phyloP scores from a whole-genome alignment of 2,888 invertebrate species.

The Hermodice carunculata region DNA sequence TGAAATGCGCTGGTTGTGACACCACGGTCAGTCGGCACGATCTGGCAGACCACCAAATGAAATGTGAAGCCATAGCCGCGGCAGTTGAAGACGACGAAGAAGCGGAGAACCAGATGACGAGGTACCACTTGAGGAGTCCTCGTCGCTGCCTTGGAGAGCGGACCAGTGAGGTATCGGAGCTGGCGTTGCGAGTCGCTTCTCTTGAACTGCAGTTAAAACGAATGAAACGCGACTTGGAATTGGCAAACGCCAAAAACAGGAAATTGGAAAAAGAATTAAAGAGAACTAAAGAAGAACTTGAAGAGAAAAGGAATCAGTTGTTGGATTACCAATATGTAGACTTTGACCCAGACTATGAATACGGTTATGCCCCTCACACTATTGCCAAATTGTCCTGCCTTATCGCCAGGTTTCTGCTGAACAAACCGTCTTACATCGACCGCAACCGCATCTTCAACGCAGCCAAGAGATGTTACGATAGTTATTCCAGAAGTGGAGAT shows the following conservation, averaged over 20 bases:
- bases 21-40: constrained; percentile 48
- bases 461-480: constrained; percentile 57
- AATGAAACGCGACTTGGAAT: constrained; percentile 55
- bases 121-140: neutral
- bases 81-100: constrained; percentile 50
- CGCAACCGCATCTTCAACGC: constrained; percentile 53
- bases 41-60: constrained; percentile 57
- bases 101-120: neutral
- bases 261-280: constrained; percentile 53
- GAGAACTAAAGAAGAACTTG: constrained; percentile 53
- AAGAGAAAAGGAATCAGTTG: constrained; percentile 46
- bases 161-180: constrained; percentile 45
- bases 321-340: constrained; percentile 48
- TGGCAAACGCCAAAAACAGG: constrained; percentile 55
- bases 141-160: neutral
- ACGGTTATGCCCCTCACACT: constrained; percentile 55
- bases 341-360: constrained; percentile 57
- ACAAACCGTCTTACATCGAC: constrained; percentile 57
- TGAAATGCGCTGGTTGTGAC: constrained; percentile 61
- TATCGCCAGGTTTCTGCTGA: constrained; percentile 52
- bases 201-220: constrained; percentile 57
- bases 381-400: constrained; percentile 56
- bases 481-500: constrained; percentile 45
- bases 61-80: constrained; percentile 72
- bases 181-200: constrained; percentile 53